Conservation (phyloP, 2,888 invertebrate species). For the Lepidochrysops patricia region DNA sequence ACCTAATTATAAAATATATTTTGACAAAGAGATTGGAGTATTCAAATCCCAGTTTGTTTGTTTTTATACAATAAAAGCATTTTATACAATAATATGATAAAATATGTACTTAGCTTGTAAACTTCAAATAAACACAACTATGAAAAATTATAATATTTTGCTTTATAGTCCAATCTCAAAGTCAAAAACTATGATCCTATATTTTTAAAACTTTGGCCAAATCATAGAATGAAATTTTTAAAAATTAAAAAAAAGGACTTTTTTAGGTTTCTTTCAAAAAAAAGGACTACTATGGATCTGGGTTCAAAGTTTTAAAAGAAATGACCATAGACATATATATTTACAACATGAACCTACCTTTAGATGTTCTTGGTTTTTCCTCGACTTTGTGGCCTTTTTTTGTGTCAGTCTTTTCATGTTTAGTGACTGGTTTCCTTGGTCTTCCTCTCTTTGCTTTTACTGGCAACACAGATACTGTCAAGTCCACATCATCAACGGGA, state of each 20-base stretch:
- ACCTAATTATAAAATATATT: no score
- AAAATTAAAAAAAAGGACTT: no score
- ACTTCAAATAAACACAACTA: no score
- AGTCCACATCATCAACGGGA: constrained; percentile 35
- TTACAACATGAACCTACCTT: constrained; percentile 47
- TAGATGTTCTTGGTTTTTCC: constrained; percentile 33
- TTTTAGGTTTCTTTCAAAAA: no score
- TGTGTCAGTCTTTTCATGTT: constrained; percentile 32
- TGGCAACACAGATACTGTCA: constrained; percentile 35
- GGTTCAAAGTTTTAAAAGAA: no score
- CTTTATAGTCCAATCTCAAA: neutral
- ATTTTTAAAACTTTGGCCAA: neutral
- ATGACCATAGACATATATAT: neutral
- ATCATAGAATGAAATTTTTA: neutral
- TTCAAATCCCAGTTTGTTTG: no score
- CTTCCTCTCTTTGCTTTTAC: constrained; percentile 43
- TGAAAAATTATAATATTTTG: no score
- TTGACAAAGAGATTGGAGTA: no score
- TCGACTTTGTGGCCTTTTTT: constrained; percentile 32
- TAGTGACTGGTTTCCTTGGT: constrained; percentile 39
- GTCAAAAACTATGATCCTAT: neutral
- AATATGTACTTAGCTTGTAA: no score
- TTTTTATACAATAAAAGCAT: no score
- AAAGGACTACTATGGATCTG: no score
- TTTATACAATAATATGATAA: no score